A percentile compares a stretch with the other conserved stretches of the same genome.
These are phyloP conservation scores for Burhinus bistriatus DNA, from an alignment of 2,113 vertebrate genomes.

Conservation along the genomic window DNA sequence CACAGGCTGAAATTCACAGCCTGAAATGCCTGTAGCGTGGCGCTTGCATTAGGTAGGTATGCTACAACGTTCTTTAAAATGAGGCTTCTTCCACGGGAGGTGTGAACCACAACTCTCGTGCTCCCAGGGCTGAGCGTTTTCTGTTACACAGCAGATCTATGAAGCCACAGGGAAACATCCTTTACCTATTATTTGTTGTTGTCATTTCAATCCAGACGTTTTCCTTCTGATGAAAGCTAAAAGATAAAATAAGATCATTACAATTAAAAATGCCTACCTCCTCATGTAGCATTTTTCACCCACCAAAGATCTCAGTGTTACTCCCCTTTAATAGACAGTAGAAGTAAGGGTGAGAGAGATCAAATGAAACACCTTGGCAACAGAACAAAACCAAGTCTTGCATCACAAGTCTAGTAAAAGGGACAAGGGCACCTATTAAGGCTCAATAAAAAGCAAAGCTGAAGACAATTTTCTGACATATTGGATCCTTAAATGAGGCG, in stretches of 20 bases:
- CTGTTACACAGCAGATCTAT: not conserved
- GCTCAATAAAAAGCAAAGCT: not conserved
- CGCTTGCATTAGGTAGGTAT: not conserved
- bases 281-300: not conserved
- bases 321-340: not conserved
- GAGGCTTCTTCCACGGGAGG: not conserved
- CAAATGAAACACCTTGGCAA: not conserved
- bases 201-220: not conserved
- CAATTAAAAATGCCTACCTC: not conserved
- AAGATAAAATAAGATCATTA: not conserved
- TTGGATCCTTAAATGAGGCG: not conserved
- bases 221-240: not conserved
- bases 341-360: not conserved
- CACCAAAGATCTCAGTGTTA: not conserved
- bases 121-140: not conserved
- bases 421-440: not conserved
- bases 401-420: not conserved
- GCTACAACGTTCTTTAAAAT: not conserved
- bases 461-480: slow-evolving; percentile 33
- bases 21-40: not conserved
- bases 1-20: not conserved
- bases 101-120: not conserved
- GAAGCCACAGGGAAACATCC: not conserved
- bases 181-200: not conserved
- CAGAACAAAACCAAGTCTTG: not conserved